Evolutionary conservation across 2,888 invertebrate genomes (phyloP), one percentile per base, ranked within the genome.

Genomic region (Phytoseiulus persimilis): DNA sequence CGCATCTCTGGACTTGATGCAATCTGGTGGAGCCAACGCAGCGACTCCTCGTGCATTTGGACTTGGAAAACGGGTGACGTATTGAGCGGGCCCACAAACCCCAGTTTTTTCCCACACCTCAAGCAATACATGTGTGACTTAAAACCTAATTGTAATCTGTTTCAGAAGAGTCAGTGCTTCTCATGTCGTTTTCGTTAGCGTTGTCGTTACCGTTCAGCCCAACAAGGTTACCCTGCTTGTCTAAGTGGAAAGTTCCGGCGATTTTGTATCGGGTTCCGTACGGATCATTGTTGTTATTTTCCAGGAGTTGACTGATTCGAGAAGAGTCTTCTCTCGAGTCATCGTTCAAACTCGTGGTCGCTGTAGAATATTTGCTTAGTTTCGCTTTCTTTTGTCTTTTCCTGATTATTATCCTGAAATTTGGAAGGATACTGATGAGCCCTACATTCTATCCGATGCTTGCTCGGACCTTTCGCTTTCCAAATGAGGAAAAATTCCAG

Each of bases 231-330:
- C 87, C 87, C 28, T 23, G 87, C 33, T 87, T 28, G n/a, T 87
- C 87, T 18, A 87, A 87, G 14, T 33, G 87, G 33, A 39, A 87
- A 39, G 87, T 87, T 33, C 33, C 87, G 33, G 87, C 87, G 23
- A 87, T 33, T 45, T n/a, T 87, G 11, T 87, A 87, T 33, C 45
- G 87, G 5, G 33, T 32, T n/a, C 87, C 87, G 45, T 28, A 87
- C 5, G 87, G 32, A 23, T 87, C 87, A 28, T 65, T 18, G 65
- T 23, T 65, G 2, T 65, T 28, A 1, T 28, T 14, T 28, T 28
- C 28, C 65, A 65, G 18, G 28, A 11, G 18, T 2, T 65, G 9
- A 18, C 65, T 65, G 65, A 65, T 65, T 3, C 65, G 65, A 6
- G 65, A 65, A 23, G 65, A 3, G 1, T 65, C 9, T 23, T 65